These are phyloP conservation scores for Oncorhynchus kisutch DNA, from an alignment of 2,113 vertebrate species.

Conservation along the genomic window DNA sequence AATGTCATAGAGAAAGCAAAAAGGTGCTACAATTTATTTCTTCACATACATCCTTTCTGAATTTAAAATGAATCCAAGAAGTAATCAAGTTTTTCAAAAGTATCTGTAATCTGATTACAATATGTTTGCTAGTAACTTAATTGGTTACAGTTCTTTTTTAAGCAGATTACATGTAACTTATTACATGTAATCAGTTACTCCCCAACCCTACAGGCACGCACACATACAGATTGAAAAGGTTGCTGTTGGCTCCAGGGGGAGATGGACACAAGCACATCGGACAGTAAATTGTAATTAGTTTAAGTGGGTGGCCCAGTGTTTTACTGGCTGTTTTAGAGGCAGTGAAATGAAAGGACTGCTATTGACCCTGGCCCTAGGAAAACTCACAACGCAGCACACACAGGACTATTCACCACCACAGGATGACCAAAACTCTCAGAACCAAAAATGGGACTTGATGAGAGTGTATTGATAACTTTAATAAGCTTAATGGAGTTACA, in stretches of 20 bases:
- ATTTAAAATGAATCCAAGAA: no score
- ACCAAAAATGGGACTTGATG: slow-evolving; percentile 2
- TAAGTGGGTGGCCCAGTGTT: slow-evolving; percentile 54
- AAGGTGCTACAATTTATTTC: no score
- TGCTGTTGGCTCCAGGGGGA: slow-evolving; percentile 32
- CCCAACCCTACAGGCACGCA: not conserved
- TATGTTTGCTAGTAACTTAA: no score
- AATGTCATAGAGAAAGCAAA: no score
- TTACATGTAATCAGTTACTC: not conserved
- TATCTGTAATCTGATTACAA: no score
- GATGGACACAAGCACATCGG: slow-evolving; percentile 43
- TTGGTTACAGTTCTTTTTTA: no score
- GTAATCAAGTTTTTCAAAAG: no score
- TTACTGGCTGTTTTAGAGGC: slow-evolving; percentile 53
- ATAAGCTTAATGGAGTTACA: not conserved
- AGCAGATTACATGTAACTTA: not conserved
- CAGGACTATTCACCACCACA: slow-evolving; percentile 29
- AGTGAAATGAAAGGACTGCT: slow-evolving; percentile 41
- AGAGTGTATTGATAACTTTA: slow-evolving; percentile 4
- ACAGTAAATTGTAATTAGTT: slow-evolving; percentile 60
- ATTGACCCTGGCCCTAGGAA: slow-evolving; percentile 36
- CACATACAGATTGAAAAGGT: slow-evolving; percentile 23
- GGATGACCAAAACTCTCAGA: slow-evolving; percentile 11
- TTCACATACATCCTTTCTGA: no score
- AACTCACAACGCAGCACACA: slow-evolving; percentile 39